These are phyloP conservation scores for Apocrypta bakeri DNA, from an alignment of 1,140 invertebrate genomes.

Conservation along the genomic window DNA sequence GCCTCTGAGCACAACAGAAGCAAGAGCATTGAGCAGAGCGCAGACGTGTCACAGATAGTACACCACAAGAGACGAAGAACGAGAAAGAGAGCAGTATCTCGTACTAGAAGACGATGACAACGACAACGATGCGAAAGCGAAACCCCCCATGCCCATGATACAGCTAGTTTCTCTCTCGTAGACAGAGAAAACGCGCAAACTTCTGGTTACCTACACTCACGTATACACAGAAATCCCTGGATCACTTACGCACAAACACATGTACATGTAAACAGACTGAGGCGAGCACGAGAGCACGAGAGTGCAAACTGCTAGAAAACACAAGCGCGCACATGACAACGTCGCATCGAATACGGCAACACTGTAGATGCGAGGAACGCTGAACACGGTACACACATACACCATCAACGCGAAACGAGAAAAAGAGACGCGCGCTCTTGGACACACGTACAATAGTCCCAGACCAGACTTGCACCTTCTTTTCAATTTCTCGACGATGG, in stretches of 20 bases:
- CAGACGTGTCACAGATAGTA: slow-evolving; percentile 37
- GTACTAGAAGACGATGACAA: neutral
- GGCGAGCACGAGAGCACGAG: too few relatives aligned
- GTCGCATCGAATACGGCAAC: neutral
- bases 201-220: neutral
- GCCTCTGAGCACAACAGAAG: neutral
- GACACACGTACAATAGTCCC: neutral
- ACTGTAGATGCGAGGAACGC: slow-evolving; percentile 1
- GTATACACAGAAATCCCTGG: neutral
- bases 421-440: slow-evolving; percentile 42
- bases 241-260: neutral
- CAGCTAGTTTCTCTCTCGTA: neutral
- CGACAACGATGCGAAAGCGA: slow-evolving; percentile 10
- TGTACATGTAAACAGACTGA: neutral
- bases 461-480: slow-evolving; percentile 1
- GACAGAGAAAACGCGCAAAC: slow-evolving; percentile 1
- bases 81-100: neutral
- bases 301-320: neutral
- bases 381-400: neutral
- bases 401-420: neutral
- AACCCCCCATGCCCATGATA: slow-evolving; percentile 5
- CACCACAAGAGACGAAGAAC: neutral
- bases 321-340: neutral
- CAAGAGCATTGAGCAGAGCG: neutral
- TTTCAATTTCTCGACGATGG: slow-evolving; percentile 1